These are phyloP conservation scores for Apostichopus leukothele DNA, from an alignment of 53 echinoderm and acorn worm genomes.

Conservation along the genomic window DNA sequence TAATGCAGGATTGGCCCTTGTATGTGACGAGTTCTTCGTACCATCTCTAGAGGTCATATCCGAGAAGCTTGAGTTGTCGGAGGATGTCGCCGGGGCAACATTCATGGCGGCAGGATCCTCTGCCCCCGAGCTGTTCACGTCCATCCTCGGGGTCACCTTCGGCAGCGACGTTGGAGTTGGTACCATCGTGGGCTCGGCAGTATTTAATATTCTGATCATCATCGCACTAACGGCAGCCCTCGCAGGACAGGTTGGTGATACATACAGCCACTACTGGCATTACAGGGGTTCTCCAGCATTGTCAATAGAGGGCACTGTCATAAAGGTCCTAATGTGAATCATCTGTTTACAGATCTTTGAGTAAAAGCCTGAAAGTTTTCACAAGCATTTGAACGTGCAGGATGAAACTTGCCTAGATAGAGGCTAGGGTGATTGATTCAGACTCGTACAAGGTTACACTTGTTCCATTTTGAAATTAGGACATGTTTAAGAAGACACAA, in stretches of 20 bases:
- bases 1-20: conserved; percentile 80
- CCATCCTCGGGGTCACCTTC: conserved; percentile 81
- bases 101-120: conserved; percentile 99
- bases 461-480: no score
- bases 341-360: no score
- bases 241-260: conserved; percentile 78
- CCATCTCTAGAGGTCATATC: conserved; percentile 98
- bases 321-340: no score
- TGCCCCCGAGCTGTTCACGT: conserved; percentile 94
- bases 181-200: conserved; percentile 97
- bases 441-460: no score
- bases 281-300: neutral
- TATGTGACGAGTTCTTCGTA: conserved; percentile 99
- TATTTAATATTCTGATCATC: conserved; percentile 97
- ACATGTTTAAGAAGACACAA: no score
- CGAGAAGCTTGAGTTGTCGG: conserved; percentile 91
- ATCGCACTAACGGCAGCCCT: conserved; percentile 92
- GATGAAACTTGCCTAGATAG: no score
- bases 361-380: no score
- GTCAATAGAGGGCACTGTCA: no score
- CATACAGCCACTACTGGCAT: no score
- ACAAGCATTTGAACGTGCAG: no score
- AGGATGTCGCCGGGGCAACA: conserved; percentile 98
- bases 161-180: conserved; percentile 96
- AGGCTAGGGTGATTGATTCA: no score